phyloP scores from a whole-genome alignment of 1,140 invertebrate species.

The Rhopalosiphum maidis region DNA sequence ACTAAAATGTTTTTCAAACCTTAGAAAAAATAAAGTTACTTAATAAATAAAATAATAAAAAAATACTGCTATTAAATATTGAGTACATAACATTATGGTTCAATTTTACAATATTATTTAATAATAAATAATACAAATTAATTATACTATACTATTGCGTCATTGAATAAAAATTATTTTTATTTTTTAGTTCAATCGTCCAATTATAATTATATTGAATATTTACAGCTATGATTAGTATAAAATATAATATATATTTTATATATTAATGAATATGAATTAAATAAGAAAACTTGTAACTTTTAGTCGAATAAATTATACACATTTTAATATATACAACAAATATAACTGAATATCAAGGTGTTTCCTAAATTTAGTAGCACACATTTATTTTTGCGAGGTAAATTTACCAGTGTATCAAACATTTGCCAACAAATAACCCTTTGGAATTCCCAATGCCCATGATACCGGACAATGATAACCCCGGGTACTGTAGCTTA shows the following conservation, averaged over 20 bases:
- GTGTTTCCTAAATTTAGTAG: background rate
- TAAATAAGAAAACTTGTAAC: background rate
- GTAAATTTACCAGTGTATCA: constrained; percentile 35
- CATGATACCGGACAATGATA: constrained; percentile 23
- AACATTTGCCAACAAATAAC: constrained; percentile 11
- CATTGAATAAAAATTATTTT: background rate
- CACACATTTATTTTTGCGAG: background rate
- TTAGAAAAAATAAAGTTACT: background rate
- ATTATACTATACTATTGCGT: background rate
- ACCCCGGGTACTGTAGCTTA: background rate
- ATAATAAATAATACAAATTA: too few species aligned
- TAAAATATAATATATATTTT: too few species aligned
- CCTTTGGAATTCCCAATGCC: constrained; percentile 25
- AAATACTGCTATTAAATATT: background rate
- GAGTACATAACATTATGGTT: background rate
- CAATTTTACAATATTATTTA: too few species aligned
- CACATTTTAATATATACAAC: background rate
- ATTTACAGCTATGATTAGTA: too few species aligned
- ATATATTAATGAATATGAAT: background rate
- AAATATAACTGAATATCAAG: background rate
- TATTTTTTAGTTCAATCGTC: background rate
- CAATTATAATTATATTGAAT: background rate
- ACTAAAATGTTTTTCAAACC: background rate
- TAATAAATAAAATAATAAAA: background rate
- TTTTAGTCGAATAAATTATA: background rate